Conservation (phyloP, 2,888 invertebrate species). For the Drosophila infuscata region DNA sequence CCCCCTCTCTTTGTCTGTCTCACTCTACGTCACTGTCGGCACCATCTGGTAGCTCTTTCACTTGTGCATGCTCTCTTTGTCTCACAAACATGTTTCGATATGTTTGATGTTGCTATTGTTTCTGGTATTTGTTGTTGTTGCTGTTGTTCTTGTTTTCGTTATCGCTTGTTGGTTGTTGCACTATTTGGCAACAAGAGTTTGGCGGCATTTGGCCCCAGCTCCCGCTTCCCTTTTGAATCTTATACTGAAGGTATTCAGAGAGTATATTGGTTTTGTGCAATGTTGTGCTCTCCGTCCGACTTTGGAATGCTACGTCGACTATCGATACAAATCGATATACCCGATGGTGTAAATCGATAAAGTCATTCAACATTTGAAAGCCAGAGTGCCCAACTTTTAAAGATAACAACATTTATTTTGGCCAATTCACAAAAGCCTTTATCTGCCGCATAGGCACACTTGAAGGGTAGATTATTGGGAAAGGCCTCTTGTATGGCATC, state of each 20-base stretch:
- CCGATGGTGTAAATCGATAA: no score
- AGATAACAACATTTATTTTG: background rate
- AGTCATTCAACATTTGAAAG: background rate
- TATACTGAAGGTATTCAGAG: background rate
- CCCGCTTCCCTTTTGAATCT: background rate
- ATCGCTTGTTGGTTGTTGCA: constrained; percentile 34
- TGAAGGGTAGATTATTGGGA: background rate
- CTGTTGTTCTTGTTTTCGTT: constrained; percentile 14
- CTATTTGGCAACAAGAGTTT: constrained; percentile 74
- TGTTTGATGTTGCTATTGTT: constrained; percentile 64
- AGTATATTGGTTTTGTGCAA: background rate
- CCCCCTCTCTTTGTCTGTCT: background rate
- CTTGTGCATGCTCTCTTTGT: constrained; percentile 18
- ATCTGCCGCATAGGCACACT: background rate
- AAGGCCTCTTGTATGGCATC: background rate
- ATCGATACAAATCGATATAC: background rate
- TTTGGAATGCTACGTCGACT: background rate
- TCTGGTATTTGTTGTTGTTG: constrained; percentile 28
- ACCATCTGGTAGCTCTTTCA: background rate
- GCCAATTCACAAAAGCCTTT: background rate
- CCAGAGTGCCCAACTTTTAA: background rate
- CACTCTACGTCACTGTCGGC: background rate
- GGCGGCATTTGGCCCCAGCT: constrained; percentile 58
- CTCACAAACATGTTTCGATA: constrained; percentile 57
- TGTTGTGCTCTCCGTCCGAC: no score